Conservation (phyloP, 2,888 invertebrate genomes). For the Chymomyza fuscimana region DNA sequence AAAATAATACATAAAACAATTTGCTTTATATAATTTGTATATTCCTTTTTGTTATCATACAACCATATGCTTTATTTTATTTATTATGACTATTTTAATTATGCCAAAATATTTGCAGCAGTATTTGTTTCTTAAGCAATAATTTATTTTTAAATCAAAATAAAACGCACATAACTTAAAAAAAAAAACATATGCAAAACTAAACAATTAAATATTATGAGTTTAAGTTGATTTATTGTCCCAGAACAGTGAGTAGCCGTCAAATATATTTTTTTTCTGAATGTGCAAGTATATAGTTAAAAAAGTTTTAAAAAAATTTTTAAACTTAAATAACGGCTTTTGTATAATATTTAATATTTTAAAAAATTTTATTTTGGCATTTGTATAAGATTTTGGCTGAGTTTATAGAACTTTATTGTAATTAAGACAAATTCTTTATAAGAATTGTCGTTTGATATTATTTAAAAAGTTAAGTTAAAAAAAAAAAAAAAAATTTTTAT, state of each 20-base stretch:
- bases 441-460: constrained; percentile 1
- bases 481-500: neutral
- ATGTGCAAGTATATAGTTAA: neutral
- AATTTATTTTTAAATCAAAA: neutral
- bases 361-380: neutral
- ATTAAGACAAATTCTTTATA: no score
- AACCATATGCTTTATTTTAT: constrained; percentile 31
- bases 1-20: constrained; percentile 3
- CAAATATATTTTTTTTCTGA: neutral
- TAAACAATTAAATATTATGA: neutral
- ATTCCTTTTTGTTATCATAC: constrained; percentile 36
- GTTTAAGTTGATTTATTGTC: constrained; percentile 48
- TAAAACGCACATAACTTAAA: neutral
- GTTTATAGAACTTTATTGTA: neutral
- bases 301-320: neutral
- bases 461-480: neutral
- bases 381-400: neutral
- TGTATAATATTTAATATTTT: neutral
- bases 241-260: constrained; percentile 43
- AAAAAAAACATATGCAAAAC: constrained; percentile 18
- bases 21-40: neutral
- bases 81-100: constrained; percentile 7
- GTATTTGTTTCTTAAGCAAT: constrained; percentile 10
- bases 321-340: neutral
- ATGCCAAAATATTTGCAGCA: constrained; percentile 12